Evolutionary conservation across 2,888 invertebrate genomes (phyloP), one percentile per base, ranked within the genome.

Genomic region (Gastracanthus pulcherrimus): DNA sequence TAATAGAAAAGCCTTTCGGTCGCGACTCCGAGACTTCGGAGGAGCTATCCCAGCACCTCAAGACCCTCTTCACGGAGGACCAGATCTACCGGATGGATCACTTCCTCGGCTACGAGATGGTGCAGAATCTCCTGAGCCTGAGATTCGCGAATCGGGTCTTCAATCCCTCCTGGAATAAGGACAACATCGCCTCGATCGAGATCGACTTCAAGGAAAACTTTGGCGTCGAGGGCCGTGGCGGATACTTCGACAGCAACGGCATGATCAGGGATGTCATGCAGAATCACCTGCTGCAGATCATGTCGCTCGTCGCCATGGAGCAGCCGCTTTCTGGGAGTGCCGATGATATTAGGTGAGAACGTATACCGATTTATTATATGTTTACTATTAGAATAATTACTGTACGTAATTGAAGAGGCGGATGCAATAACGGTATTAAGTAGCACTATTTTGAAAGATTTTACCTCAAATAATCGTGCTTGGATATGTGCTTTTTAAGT

Each of bases 181-280:
- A 82, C 0, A 69, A 75, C 58, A 72, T 82, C 11, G 82, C 80
- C 0, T 11, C 82, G 11, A 13, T 82, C 3, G 38, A 80, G 55
- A 38, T 82, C 11, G 36, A 45, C 11, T 82, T 82, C 55, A 64
- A 80, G 34, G 82, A 82, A 34, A 71, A 71, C 23, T 80, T 82
- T 16, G 80, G 82, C 13, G 36, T 80, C 48, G 76, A 80, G 26
- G 82, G 82, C 16, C 48, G 82, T 11, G 82, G 82, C 2, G 74
- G 36, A 0, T 82, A 79, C 29, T 82, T 82, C 31, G 82, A 82
- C 23, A 41, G 48, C 2, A 66, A 76, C 26, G 80, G 80, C 16
- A 82, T 82, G 1, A 74, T 82, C 19, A 66, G 82, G 16, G 82
- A 82, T 19, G 82, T 82, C 38, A 70, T 80, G 80, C 82, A 82